Conservation (phyloP, 92 coral and sea anemone species). For the Epizoanthus illoricatus region DNA sequence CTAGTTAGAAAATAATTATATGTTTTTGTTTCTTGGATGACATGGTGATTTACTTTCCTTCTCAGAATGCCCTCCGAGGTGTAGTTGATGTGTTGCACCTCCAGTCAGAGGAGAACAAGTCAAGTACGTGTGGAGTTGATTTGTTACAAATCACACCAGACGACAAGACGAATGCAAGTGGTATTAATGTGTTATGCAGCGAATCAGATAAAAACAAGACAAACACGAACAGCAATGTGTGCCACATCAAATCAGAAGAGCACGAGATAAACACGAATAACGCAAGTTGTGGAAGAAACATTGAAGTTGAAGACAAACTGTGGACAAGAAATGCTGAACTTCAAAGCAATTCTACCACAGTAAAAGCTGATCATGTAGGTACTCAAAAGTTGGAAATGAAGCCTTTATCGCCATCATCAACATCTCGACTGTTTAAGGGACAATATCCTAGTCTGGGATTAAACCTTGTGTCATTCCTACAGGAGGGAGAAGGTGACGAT, state of each 20-base stretch:
- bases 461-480: neutral
- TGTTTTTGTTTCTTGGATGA: neutral
- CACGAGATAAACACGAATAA: neutral
- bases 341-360: neutral
- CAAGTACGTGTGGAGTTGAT: neutral
- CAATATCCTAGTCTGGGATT: neutral
- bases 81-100: conserved; percentile 22
- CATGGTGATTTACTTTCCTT: neutral
- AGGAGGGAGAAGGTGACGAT: neutral
- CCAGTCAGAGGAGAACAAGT: conserved; percentile 9
- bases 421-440: neutral
- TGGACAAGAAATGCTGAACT: neutral
- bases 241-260: conserved; percentile 16
- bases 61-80: neutral
- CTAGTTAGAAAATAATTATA: neutral
- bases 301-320: neutral
- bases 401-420: neutral
- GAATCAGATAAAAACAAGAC: too few species aligned
- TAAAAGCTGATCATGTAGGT: neutral
- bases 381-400: neutral
- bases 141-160: conserved; percentile 6
- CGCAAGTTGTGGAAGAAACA: neutral
- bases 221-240: too few species aligned
- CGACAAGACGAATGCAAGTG: neutral
- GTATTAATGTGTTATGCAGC: too few species aligned